A percentile compares a stretch with the other conserved stretches of the same genome.
phyloP scores from a whole-genome alignment of 2,113 vertebrate species.

The Hirundichthys speculiger region DNA sequence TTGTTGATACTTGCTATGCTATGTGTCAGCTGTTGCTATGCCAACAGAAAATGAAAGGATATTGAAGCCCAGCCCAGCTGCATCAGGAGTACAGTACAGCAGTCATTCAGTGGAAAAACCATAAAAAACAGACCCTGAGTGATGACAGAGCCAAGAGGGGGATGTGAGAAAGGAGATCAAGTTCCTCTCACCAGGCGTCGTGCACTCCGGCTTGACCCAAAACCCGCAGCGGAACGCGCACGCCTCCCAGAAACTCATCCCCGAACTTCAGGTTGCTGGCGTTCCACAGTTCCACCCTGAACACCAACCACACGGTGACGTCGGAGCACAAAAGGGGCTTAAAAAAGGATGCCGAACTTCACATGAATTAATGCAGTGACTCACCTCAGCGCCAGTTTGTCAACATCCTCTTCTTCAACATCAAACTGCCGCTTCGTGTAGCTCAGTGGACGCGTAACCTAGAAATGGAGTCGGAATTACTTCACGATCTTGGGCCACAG shows the following conservation, averaged over 20 bases:
- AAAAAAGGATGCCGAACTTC: neutral
- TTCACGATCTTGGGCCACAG: neutral
- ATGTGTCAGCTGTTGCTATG: no score
- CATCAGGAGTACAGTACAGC: no score
- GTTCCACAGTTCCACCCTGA: conserved; percentile 96
- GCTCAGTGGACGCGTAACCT: conserved; percentile 95
- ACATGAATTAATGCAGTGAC: neutral
- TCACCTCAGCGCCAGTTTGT: conserved; percentile 96
- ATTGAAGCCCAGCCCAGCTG: no score
- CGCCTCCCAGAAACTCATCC: conserved; percentile 95
- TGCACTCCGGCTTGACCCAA: conserved; percentile 90
- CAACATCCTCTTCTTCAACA: conserved; percentile 97
- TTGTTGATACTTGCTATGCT: no score
- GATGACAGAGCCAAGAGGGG: no score
- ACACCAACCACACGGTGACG: conserved; percentile 10
- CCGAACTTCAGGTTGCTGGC: conserved; percentile 98
- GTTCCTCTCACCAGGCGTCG: conserved; percentile 89
- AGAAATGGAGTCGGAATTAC: neutral
- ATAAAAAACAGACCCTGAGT: no score
- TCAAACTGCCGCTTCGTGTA: conserved; percentile 97
- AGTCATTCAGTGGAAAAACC: no score
- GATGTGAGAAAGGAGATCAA: no score
- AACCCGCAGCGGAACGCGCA: conserved; percentile 89
- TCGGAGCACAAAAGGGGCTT: neutral
- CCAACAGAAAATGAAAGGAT: no score